Conservation (phyloP, 1,140 invertebrate species). For the Drosophila pallidifrons region DNA sequence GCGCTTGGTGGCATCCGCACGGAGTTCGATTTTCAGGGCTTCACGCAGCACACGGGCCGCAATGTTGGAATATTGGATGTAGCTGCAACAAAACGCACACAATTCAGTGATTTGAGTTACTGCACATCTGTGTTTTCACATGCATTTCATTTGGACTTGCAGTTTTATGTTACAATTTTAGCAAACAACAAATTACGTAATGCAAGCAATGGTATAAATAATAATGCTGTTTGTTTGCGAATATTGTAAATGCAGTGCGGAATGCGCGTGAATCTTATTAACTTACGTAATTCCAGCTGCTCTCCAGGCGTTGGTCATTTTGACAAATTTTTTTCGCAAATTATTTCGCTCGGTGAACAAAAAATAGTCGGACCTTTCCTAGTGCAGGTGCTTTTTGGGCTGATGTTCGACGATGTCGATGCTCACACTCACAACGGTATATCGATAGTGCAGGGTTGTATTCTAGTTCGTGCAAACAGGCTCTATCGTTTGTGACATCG, state of each 20-base stretch:
- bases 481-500: neutral
- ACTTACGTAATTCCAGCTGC: slow-evolving; percentile 88
- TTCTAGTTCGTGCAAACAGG: neutral
- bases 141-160: neutral
- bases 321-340: slow-evolving; percentile 55
- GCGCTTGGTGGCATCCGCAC: slow-evolving; percentile 90
- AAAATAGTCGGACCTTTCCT: slow-evolving; percentile 34
- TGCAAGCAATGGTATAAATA: neutral
- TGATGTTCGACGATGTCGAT: slow-evolving; percentile 13
- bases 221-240: neutral
- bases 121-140: neutral
- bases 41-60: slow-evolving; percentile 92
- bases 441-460: neutral
- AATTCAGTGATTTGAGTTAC: slow-evolving; percentile 1
- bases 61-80: slow-evolving; percentile 96
- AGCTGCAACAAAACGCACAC: slow-evolving; percentile 87
- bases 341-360: slow-evolving; percentile 35
- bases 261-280: slow-evolving; percentile 13
- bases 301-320: slow-evolving; percentile 88
- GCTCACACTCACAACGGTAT: slow-evolving; percentile 19
- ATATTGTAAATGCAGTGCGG: neutral
- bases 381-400: slow-evolving; percentile 43
- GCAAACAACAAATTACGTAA: slow-evolving; percentile 69
- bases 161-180: slow-evolving; percentile 25
- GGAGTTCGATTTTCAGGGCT: slow-evolving; percentile 91